Evolutionary conservation across 2,888 invertebrate species (phyloP).

Genomic region (Phyto melanocephala): DNA sequence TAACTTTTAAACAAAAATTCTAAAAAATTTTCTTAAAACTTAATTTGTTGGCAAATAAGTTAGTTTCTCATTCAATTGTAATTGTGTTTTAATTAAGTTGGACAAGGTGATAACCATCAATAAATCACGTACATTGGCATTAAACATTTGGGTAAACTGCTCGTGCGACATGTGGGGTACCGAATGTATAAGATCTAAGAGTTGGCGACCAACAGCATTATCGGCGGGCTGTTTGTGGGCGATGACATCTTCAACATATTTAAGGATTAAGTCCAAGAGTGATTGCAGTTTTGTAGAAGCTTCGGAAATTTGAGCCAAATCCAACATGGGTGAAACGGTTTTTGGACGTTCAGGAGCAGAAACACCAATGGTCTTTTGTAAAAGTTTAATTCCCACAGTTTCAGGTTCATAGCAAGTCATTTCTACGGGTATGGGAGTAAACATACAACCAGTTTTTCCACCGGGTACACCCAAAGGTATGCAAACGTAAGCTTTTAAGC

Average conservation of each 20-base stretch:
- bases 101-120: constrained; percentile 98
- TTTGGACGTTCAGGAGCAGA: constrained; percentile 80
- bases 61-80: constrained; percentile 97
- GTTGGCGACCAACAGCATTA: constrained; percentile 92
- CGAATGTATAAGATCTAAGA: constrained; percentile 93
- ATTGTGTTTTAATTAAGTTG: constrained; percentile 96
- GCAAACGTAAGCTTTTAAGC: constrained; percentile 95
- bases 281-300: constrained; percentile 88
- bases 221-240: constrained; percentile 87
- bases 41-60: constrained; percentile 88
- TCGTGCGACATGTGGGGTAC: constrained; percentile 94
- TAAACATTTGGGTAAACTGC: constrained; percentile 96
- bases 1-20: constrained; percentile 21
- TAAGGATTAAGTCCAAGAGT: constrained; percentile 87
- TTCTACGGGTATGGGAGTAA: constrained; percentile 95
- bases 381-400: constrained; percentile 87
- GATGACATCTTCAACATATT: constrained; percentile 95
- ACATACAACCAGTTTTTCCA: constrained; percentile 96
- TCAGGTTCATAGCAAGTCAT: constrained; percentile 95
- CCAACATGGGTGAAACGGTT: constrained; percentile 85
- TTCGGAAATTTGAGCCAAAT: constrained; percentile 90
- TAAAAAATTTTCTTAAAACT: constrained; percentile 42
- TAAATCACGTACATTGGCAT: constrained; percentile 97
- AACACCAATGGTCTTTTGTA: constrained; percentile 88
- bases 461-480: constrained; percentile 96